These are phyloP conservation scores for Gymnodraco acuticeps DNA, from an alignment of 2,797 vertebrate species.

Conservation along the genomic window DNA sequence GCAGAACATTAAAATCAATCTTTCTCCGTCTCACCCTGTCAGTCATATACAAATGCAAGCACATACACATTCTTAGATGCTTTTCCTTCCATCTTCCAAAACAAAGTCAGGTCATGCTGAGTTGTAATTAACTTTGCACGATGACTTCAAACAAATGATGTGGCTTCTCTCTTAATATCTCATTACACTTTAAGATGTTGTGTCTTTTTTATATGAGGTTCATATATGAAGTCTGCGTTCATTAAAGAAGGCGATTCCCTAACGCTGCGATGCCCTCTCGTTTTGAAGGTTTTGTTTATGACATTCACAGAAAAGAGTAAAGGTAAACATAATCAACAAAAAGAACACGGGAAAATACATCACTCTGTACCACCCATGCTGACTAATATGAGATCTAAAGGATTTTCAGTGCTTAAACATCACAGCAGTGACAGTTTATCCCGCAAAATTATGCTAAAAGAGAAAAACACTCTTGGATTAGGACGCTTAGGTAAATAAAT, in stretches of 20 bases:
- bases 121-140: constrained; percentile 43
- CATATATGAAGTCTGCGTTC: constrained; percentile 46
- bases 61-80: constrained; percentile 9
- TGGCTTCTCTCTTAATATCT: constrained; percentile 47
- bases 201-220: constrained; percentile 39
- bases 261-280: background rate
- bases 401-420: constrained; percentile 45
- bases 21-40: background rate
- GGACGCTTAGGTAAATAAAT: constrained; percentile 42
- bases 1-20: constrained; percentile 33
- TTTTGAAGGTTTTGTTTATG: constrained; percentile 46
- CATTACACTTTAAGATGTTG: constrained; percentile 46
- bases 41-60: constrained; percentile 7
- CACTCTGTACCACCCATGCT: constrained; percentile 14
- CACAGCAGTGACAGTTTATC: constrained; percentile 48
- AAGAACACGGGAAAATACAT: constrained; percentile 32
- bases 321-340: constrained; percentile 33
- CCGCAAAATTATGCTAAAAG: constrained; percentile 37
- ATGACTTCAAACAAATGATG: constrained; percentile 49
- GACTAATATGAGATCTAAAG: constrained; percentile 55
- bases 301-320: constrained; percentile 32
- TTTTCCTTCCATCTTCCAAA: constrained; percentile 49
- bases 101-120: constrained; percentile 34
- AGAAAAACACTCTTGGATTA: constrained; percentile 49
- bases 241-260: constrained; percentile 27